phyloP scores from a whole-genome alignment of 2,113 vertebrate genomes.

The Nymphicus hollandicus region DNA sequence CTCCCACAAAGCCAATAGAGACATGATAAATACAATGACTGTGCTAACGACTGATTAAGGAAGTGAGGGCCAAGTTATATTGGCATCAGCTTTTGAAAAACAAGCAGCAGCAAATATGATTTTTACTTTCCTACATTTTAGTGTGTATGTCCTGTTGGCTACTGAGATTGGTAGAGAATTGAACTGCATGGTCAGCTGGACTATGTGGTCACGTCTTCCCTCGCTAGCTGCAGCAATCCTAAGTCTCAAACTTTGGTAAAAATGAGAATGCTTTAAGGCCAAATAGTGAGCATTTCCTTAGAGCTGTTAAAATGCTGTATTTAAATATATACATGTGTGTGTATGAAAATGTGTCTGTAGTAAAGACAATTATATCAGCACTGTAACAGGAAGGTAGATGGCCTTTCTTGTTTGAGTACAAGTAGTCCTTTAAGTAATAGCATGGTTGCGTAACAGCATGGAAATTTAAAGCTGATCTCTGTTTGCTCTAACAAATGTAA shows the following conservation, averaged over 20 bases:
- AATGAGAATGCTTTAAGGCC: not conserved
- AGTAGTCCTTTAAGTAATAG: slow-evolving; percentile 56
- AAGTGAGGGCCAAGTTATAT: not conserved
- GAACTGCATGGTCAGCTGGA: not conserved
- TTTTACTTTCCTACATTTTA: not conserved
- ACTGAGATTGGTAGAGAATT: not conserved
- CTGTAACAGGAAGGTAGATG: not conserved
- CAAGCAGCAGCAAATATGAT: not conserved
- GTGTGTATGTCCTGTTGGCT: not conserved
- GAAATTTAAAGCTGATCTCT: slow-evolving; percentile 52
- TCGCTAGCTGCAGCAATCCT: not conserved
- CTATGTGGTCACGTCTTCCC: not conserved
- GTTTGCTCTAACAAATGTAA: slow-evolving; percentile 43
- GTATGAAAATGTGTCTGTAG: not conserved
- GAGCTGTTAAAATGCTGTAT: not conserved
- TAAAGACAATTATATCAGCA: not conserved
- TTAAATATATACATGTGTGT: not conserved
- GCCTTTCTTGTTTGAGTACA: slow-evolving; percentile 32
- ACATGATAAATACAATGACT: not conserved
- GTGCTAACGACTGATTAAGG: not conserved
- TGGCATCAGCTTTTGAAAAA: not conserved
- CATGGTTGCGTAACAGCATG: slow-evolving; percentile 14
- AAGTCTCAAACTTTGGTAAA: not conserved
- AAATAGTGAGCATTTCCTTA: not conserved
- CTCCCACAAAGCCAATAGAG: slow-evolving; percentile 19